A percentile compares a stretch with the other conserved stretches of the same genome.
phyloP scores from a whole-genome alignment of 2,888 invertebrate species.

The Torymus texanus region DNA sequence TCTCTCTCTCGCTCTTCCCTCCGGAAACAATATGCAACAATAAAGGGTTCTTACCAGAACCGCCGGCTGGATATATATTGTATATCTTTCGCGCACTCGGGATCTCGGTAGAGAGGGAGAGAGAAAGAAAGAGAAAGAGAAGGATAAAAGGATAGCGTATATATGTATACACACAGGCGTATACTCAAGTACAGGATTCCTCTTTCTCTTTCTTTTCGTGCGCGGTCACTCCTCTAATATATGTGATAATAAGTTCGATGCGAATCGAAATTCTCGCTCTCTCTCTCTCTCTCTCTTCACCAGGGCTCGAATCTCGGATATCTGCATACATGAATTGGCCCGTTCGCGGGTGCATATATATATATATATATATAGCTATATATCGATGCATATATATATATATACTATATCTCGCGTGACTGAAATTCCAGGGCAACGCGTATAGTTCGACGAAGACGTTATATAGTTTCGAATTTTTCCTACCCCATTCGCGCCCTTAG shows the following conservation, averaged over 20 bases:
- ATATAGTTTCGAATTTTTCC: no score
- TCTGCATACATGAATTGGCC: background rate
- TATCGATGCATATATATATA: no score
- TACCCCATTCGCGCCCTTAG: no score
- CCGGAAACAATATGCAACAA: constrained; percentile 74
- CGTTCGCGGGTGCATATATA: no score
- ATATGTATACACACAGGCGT: background rate
- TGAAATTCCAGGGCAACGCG: no score
- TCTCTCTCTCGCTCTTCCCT: constrained; percentile 2
- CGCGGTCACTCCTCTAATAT: constrained; percentile 72
- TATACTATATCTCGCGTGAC: no score
- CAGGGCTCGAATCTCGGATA: background rate
- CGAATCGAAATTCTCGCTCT: constrained; percentile 70
- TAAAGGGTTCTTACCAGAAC: constrained; percentile 73
- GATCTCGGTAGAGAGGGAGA: background rate
- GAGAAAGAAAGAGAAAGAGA: constrained; percentile 43
- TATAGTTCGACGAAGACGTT: no score
- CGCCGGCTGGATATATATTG: constrained; percentile 61
- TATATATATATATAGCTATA: no score
- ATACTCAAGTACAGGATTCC: constrained; percentile 16
- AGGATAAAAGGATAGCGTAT: background rate
- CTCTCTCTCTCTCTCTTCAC: constrained; percentile 67
- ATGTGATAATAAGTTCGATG: constrained; percentile 73
- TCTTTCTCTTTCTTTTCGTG: constrained; percentile 55
- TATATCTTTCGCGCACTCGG: constrained; percentile 63